A percentile compares a stretch with the other conserved stretches of the same genome.
These are phyloP conservation scores for Copidosoma aretas DNA, from an alignment of 2,888 invertebrate species.

Conservation along the genomic window DNA sequence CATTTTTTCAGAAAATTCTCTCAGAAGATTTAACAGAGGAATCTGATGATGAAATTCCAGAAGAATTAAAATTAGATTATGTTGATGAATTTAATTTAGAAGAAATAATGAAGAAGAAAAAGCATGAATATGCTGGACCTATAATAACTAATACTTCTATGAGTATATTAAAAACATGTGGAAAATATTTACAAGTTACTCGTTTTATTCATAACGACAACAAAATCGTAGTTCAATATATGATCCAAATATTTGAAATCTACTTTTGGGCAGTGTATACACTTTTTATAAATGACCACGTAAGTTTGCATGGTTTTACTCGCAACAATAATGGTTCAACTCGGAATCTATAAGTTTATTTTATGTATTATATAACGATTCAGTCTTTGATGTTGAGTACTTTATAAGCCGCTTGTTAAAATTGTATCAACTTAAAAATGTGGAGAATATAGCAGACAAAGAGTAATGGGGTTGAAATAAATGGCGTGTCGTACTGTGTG, in stretches of 20 bases:
- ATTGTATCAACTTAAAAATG: no score
- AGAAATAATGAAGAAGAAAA: slow-evolving; percentile 33
- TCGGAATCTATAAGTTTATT: no score
- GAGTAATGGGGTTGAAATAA: no score
- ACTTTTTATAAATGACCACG: slow-evolving; percentile 78
- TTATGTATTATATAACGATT: no score
- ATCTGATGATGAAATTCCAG: slow-evolving; percentile 23
- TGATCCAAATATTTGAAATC: slow-evolving; percentile 92
- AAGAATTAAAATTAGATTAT: slow-evolving; percentile 17
- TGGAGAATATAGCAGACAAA: no score
- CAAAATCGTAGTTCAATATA: slow-evolving; percentile 85
- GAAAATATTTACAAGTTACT: slow-evolving; percentile 93
- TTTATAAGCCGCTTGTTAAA: no score
- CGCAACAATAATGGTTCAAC: no score
- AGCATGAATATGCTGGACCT: slow-evolving; percentile 61
- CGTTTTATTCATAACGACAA: slow-evolving; percentile 87
- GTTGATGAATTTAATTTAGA: slow-evolving; percentile 11
- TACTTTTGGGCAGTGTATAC: slow-evolving; percentile 88
- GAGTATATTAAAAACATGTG: slow-evolving; percentile 86
- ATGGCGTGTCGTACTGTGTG: no score
- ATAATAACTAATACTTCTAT: slow-evolving; percentile 92
- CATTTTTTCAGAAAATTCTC: slow-evolving; percentile 4
- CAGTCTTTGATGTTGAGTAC: no score
- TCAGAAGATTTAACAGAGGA: slow-evolving; percentile 17
- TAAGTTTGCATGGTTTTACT: slow-evolving; percentile 18